A percentile compares a stretch with the other conserved stretches of the same genome.
Evolutionary conservation across 2,888 invertebrate genomes (phyloP).

Genomic region (Sphaerophoria taeniata): DNA sequence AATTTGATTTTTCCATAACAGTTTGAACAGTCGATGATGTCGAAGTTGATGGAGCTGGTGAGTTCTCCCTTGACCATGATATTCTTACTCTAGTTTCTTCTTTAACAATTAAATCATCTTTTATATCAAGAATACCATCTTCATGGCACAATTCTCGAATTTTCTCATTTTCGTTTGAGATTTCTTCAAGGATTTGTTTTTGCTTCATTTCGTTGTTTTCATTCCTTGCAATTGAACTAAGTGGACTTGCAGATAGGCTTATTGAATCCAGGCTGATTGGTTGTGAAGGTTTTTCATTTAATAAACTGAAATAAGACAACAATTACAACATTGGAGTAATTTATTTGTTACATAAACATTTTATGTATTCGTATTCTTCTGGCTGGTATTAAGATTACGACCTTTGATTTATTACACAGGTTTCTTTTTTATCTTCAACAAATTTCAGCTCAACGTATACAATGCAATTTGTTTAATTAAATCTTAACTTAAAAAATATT

Average conservation of each 20-base stretch:
- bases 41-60: constrained; percentile 78
- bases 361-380: too few species aligned
- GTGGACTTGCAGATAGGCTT: constrained; percentile 55
- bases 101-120: constrained; percentile 79
- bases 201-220: constrained; percentile 71
- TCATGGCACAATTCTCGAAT: constrained; percentile 64
- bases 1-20: constrained; percentile 42
- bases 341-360: constrained; percentile 10
- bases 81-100: constrained; percentile 81
- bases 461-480: neutral
- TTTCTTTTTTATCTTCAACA: neutral
- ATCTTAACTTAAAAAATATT: constrained; percentile 32
- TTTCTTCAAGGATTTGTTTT: constrained; percentile 56
- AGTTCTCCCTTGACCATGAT: constrained; percentile 81
- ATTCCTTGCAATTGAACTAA: constrained; percentile 53
- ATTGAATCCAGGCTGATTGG: constrained; percentile 77
- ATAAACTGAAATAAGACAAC: constrained; percentile 76
- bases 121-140: constrained; percentile 63
- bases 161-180: constrained; percentile 47
- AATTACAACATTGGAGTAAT: neutral
- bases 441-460: neutral
- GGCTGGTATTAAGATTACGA: too few species aligned
- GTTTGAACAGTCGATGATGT: constrained; percentile 64
- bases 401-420: neutral
- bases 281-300: constrained; percentile 79